Evolutionary conservation across 2,797 vertebrate genomes (phyloP).

Genomic region (Melanotaenia trifasciata): DNA sequence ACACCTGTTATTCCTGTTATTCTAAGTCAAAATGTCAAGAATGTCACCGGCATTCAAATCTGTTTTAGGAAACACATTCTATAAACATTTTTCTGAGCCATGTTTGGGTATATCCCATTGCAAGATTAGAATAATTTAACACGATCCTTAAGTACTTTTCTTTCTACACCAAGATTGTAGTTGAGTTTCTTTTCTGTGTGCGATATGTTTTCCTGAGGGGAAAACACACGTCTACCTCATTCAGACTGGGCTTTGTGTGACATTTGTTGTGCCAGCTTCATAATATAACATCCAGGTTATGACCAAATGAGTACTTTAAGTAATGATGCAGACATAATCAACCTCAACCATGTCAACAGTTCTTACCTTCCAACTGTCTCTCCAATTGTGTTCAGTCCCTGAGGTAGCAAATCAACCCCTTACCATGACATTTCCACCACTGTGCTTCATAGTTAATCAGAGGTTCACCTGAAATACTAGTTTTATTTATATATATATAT

Average conservation of each 20-base stretch:
- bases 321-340: not conserved
- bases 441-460: not conserved
- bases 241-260: not conserved
- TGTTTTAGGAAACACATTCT: slow-evolving; percentile 1
- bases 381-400: not conserved
- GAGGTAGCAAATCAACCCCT: not conserved
- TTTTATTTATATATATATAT: not conserved
- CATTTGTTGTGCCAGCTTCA: not conserved
- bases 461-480: not conserved
- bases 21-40: too few species aligned
- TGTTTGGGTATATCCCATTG: not conserved
- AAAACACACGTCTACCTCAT: not conserved
- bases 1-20: too few species aligned
- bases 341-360: not conserved
- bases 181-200: not conserved
- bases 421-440: not conserved
- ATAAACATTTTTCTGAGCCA: slow-evolving; percentile 2
- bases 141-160: not conserved
- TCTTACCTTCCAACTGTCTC: not conserved
- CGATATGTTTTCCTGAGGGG: not conserved
- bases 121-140: not conserved
- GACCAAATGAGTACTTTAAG: not conserved
- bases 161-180: slow-evolving; percentile 1
- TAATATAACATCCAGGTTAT: not conserved
- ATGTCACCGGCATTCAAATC: not conserved